Conservation (phyloP, 2,888 invertebrate species). For the Smittia aterrima region DNA sequence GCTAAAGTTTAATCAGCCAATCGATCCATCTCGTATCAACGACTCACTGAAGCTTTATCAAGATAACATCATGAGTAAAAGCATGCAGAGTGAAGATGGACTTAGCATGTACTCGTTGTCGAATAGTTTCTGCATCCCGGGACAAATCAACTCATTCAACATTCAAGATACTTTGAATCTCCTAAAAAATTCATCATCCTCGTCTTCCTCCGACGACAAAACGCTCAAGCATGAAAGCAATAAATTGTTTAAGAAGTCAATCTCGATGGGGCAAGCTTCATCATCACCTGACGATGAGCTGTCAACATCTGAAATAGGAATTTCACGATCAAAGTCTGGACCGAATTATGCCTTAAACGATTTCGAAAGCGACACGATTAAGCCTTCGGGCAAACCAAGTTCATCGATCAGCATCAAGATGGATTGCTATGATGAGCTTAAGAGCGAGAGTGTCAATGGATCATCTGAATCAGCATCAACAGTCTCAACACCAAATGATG, state of each 20-base stretch:
- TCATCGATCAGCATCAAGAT: slow-evolving; percentile 52
- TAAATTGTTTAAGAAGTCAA: slow-evolving; percentile 33
- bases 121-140: slow-evolving; percentile 32
- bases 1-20: slow-evolving; percentile 54
- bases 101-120: slow-evolving; percentile 30
- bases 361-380: slow-evolving; percentile 51
- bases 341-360: slow-evolving; percentile 50
- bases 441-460: slow-evolving; percentile 57
- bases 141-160: slow-evolving; percentile 37
- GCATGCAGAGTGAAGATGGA: slow-evolving; percentile 51
- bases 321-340: slow-evolving; percentile 54
- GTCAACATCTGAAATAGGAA: slow-evolving; percentile 3
- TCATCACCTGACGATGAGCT: slow-evolving; percentile 46
- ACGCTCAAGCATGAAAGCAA: slow-evolving; percentile 33
- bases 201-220: slow-evolving; percentile 39
- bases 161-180: slow-evolving; percentile 35
- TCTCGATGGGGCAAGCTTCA: slow-evolving; percentile 13
- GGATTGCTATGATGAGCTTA: slow-evolving; percentile 53
- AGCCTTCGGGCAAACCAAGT: slow-evolving; percentile 50
- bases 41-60: slow-evolving; percentile 55
- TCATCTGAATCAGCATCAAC: slow-evolving; percentile 50
- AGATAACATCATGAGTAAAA: slow-evolving; percentile 54
- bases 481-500: slow-evolving; percentile 43
- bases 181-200: slow-evolving; percentile 17
- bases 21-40: slow-evolving; percentile 55